Evolutionary conservation across 2,797 vertebrate species (phyloP), one percentile per base, ranked within the genome.

Genomic region (Arnoldichthys spilopterus): DNA sequence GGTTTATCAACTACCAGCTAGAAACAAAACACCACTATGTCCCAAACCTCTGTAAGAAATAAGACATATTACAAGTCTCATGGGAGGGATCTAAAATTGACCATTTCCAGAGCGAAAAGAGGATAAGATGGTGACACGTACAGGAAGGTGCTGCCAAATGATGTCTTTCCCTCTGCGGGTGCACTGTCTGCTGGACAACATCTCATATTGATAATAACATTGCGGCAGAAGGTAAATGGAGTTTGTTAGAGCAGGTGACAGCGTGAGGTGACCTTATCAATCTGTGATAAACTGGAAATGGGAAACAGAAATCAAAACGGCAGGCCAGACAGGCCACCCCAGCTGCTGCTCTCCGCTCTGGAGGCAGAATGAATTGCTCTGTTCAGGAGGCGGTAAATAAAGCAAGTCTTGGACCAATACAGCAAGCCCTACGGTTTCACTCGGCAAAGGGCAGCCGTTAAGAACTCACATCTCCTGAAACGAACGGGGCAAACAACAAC

Each of bases 241-340:
- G 90, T 89, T 87, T 92, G 91, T 91, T 93, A 89, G 88, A 84
- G 87, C 87, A 90, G 93, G 91, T 93, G 92, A 92, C 85, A 87
- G 90, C 87, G 84, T 88, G 90, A 87, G 91, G 90, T 93, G 93
- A 94, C 94, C 92, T 94, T 94, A 94, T 93, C 93, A 94, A 91
- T 92, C 91, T 86, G 90, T 91, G 92, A 94, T 94, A 92, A 94
- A 93, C 90, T 91, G 92, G 92, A 95, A 94, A 94, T 94, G 87
- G 90, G 90, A 91, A 92, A 89, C 89, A 89, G 88, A 91, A 93
- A 93, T 93, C 91, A 94, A 93, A 93, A 93, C 92, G 87, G 89
- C 88, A 90, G 90, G 83, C 43, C 26, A 84, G 79, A 43, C 83
- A 87, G 86, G 85, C 68, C 72, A 34, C 86, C 88, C 76, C 86